These are phyloP conservation scores for Chromis chromis DNA, from an alignment of 2,797 vertebrate species.

Conservation along the genomic window DNA sequence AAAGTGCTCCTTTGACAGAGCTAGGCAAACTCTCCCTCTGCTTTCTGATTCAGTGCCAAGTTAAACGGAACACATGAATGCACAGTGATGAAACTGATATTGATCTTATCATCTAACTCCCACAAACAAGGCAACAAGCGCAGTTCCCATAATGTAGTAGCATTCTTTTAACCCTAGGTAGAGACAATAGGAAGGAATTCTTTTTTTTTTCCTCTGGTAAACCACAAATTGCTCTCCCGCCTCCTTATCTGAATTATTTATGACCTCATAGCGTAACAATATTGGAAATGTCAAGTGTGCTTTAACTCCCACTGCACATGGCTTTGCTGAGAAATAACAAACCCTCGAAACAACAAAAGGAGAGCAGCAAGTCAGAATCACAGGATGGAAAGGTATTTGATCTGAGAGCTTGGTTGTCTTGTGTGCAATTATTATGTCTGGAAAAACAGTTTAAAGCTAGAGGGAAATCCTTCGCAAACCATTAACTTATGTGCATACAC, in stretches of 20 bases:
- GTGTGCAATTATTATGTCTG: slow-evolving; percentile 16
- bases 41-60: not conserved
- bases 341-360: slow-evolving; percentile 18
- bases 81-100: slow-evolving; percentile 6
- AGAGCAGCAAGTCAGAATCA: slow-evolving; percentile 32
- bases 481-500: not conserved
- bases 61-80: slow-evolving; percentile 20
- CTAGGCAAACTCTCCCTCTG: not conserved
- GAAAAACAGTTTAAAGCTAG: not conserved
- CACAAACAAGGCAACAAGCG: slow-evolving; percentile 12
- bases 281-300: slow-evolving; percentile 77
- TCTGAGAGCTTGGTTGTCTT: slow-evolving; percentile 29
- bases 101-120: slow-evolving; percentile 25
- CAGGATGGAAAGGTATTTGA: slow-evolving; percentile 38
- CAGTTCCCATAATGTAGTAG: slow-evolving; percentile 16
- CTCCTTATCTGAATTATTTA: slow-evolving; percentile 78
- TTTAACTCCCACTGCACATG: slow-evolving; percentile 67
- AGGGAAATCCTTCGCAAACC: slow-evolving; percentile 7
- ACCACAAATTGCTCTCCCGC: slow-evolving; percentile 34
- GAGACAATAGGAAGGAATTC: slow-evolving; percentile 42
- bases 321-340: slow-evolving; percentile 58
- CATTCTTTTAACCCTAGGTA: slow-evolving; percentile 5
- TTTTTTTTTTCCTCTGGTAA: slow-evolving; percentile 34
- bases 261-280: slow-evolving; percentile 64
- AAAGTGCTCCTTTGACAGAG: not conserved